Evolutionary conservation across 2,113 vertebrate species (phyloP).

Genomic region (Parus major): DNA sequence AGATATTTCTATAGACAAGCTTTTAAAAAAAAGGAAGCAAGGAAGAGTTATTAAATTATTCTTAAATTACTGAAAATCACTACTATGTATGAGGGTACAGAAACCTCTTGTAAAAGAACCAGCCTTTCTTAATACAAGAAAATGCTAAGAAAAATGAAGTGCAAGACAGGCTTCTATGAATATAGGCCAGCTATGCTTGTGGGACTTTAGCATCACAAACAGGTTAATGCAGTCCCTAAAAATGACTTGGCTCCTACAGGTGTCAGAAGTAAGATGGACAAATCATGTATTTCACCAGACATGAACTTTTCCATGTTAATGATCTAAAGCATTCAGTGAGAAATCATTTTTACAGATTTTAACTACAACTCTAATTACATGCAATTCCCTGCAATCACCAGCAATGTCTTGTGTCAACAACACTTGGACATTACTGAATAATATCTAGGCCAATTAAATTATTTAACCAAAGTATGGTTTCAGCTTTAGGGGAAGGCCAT

Average conservation of each 20-base stretch:
- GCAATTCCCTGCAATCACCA: not conserved
- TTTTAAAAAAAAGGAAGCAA: not conserved
- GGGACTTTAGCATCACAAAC: slow-evolving; percentile 33
- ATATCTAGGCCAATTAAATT: not conserved
- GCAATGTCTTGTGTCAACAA: not conserved
- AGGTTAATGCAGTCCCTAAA: not conserved
- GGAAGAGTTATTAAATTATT: not conserved
- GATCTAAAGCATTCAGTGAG: not conserved
- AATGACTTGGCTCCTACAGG: not conserved
- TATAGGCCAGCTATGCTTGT: not conserved
- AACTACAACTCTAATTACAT: not conserved
- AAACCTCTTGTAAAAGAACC: not conserved
- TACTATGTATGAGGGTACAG: not conserved
- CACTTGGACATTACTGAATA: slow-evolving; percentile 5
- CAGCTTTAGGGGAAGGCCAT: not conserved
- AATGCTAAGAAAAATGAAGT: not conserved
- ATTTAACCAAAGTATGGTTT: not conserved
- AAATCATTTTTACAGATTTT: slow-evolving; percentile 16
- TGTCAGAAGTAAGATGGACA: not conserved
- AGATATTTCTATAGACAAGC: not conserved
- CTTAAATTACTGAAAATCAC: not conserved
- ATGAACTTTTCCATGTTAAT: not conserved
- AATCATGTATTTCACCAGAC: not conserved
- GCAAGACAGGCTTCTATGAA: not conserved
- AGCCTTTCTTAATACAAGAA: slow-evolving; percentile 26